phyloP scores from a whole-genome alignment of 2,888 invertebrate genomes.

The Lysandra bellargus region DNA sequence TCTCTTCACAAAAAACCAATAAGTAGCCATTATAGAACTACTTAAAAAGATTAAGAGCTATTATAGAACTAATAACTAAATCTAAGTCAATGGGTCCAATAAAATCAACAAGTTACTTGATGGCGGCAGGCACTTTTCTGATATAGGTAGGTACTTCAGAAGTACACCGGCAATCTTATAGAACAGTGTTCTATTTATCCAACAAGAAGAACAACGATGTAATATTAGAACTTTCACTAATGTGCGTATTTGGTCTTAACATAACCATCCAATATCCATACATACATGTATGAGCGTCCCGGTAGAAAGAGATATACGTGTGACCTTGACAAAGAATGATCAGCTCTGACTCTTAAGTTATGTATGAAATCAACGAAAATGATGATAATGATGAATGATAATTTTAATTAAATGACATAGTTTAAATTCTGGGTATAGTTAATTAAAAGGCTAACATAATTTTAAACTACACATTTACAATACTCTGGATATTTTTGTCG shows the following conservation, averaged over 20 bases:
- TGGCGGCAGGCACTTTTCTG: background rate
- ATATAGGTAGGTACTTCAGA: background rate
- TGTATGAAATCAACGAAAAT: background rate
- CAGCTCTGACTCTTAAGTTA: background rate
- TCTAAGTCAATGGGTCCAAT: background rate
- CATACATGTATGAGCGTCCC: background rate
- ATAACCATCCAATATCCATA: background rate
- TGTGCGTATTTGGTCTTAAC: no score
- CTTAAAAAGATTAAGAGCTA: background rate
- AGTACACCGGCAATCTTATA: background rate
- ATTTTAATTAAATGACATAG: background rate
- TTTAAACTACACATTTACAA: background rate
- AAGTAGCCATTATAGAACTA: background rate
- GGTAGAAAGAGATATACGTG: background rate
- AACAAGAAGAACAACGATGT: no score
- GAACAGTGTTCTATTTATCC: no score
- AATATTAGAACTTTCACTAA: no score
- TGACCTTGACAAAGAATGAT: background rate
- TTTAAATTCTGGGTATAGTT: background rate
- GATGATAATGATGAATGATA: background rate
- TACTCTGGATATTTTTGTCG: background rate
- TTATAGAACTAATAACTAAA: background rate
- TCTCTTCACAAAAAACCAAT: background rate
- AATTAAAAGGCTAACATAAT: background rate
- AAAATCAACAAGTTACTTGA: conserved; percentile 1